These are phyloP conservation scores for Pelobates fuscus DNA, from an alignment of 2,113 vertebrate genomes.

Conservation along the genomic window DNA sequence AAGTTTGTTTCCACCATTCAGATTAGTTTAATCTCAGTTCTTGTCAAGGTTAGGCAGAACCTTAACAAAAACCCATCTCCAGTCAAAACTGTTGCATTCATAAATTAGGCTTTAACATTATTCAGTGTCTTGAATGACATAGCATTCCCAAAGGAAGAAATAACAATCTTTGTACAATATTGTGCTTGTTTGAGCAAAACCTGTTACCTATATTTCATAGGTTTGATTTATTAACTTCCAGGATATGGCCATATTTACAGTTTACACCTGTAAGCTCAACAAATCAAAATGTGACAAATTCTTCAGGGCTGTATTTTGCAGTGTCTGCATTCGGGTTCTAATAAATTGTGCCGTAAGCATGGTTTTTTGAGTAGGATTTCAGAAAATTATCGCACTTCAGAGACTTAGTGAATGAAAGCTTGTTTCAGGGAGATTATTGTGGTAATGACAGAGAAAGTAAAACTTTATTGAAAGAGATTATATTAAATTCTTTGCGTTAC, in stretches of 20 bases:
- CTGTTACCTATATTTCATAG: conserved; percentile 26
- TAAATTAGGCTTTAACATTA: neutral
- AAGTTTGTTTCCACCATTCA: too few species aligned
- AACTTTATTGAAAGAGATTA: too few species aligned
- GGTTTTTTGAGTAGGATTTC: conserved; percentile 7
- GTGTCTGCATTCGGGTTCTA: conserved; percentile 10
- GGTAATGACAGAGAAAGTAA: neutral
- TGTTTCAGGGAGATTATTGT: neutral
- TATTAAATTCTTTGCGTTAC: too few species aligned
- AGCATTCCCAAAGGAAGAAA: conserved; percentile 1
- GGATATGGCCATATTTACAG: conserved; percentile 22
- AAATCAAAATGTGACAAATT: conserved; percentile 9
- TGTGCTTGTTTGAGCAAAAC: conserved; percentile 19
- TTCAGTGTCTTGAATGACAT: neutral
- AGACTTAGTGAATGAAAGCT: conserved; percentile 15
- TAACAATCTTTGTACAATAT: conserved; percentile 1
- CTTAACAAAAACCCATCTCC: too few species aligned
- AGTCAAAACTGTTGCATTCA: too few species aligned
- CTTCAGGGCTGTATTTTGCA: neutral
- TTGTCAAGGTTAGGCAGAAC: too few species aligned
- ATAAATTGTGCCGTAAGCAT: conserved; percentile 26
- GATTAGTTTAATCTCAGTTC: too few species aligned
- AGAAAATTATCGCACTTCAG: conserved; percentile 19
- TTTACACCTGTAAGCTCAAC: conserved; percentile 23
- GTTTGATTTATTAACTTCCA: conserved; percentile 5